Conservation (phyloP, 1,140 invertebrate genomes). For the Nylanderia fulva region DNA sequence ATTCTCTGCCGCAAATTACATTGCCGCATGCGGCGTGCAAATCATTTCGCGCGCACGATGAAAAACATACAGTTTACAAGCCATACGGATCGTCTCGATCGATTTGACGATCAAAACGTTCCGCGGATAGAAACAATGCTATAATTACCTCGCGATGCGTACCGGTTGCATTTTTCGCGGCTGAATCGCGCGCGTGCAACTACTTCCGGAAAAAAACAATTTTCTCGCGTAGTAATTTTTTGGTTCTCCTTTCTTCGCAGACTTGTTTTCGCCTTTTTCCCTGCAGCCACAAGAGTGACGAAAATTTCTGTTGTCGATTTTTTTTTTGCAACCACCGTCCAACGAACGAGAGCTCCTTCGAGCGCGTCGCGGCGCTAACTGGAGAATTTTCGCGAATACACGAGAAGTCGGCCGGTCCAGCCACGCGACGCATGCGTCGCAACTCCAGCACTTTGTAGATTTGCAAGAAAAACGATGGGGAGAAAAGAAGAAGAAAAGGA, state of each 20-base stretch:
- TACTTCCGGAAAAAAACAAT: slow-evolving; percentile 31
- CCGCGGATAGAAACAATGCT: slow-evolving; percentile 18
- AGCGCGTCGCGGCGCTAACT: slow-evolving; percentile 72
- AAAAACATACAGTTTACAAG: slow-evolving; percentile 5
- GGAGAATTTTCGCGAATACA: slow-evolving; percentile 64
- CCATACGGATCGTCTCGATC: slow-evolving; percentile 4
- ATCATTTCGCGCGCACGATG: not conserved
- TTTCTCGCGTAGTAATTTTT: not conserved
- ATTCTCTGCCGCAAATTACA: not conserved
- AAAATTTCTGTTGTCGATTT: not conserved
- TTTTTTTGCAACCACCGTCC: not conserved
- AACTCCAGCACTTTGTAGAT: not conserved
- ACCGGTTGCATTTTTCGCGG: slow-evolving; percentile 35
- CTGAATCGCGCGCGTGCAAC: slow-evolving; percentile 31
- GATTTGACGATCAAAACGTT: not conserved
- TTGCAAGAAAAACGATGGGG: slow-evolving; percentile 14
- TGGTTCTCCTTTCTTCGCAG: not conserved
- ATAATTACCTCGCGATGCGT: slow-evolving; percentile 57
- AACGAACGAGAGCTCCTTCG: slow-evolving; percentile 28
- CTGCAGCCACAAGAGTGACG: not conserved
- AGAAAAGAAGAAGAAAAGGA: not conserved
- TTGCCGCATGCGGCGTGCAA: slow-evolving; percentile 10
- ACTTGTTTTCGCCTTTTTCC: not conserved
- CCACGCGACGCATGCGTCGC: slow-evolving; percentile 64
- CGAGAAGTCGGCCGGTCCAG: slow-evolving; percentile 23